These are phyloP conservation scores for Drosophila simulans DNA, from an alignment of 1,140 invertebrate species.

Conservation along the genomic window DNA sequence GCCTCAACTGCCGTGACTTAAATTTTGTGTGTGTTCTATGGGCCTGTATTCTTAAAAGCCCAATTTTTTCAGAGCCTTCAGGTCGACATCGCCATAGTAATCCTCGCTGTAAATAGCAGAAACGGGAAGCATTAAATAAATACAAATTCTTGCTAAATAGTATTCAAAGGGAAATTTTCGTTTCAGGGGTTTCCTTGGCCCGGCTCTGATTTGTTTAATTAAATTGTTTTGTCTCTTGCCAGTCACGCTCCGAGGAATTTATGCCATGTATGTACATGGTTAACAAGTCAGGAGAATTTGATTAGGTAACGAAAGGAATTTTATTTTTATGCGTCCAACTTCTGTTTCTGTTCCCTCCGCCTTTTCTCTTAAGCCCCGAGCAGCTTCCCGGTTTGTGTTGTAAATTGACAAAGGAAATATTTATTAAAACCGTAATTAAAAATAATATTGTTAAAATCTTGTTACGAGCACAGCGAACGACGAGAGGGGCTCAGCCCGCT, in stretches of 20 bases:
- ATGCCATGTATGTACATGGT: conserved; percentile 35
- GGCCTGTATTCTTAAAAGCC: conserved; percentile 87
- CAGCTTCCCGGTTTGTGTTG: conserved; percentile 33
- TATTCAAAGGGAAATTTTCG: conserved; percentile 36
- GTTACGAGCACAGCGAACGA: conserved; percentile 34
- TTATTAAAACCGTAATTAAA: conserved; percentile 80
- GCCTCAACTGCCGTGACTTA: conserved; percentile 37
- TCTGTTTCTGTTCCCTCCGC: conserved; percentile 19
- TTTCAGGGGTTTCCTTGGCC: conserved; percentile 41
- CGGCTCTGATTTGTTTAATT: conserved; percentile 76
- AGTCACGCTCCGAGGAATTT: conserved; percentile 52
- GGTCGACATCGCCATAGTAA: conserved; percentile 93
- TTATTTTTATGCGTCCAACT: conserved; percentile 30
- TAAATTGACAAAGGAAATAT: conserved; percentile 77
- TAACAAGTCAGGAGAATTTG: conserved; percentile 38
- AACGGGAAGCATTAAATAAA: conserved; percentile 64
- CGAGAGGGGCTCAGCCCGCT: conserved; percentile 11
- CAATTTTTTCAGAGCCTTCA: conserved; percentile 91
- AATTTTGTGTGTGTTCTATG: conserved; percentile 33
- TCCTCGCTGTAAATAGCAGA: conserved; percentile 89
- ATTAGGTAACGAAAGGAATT: conserved; percentile 39
- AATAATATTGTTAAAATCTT: conserved; percentile 76
- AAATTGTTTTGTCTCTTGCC: conserved; percentile 59
- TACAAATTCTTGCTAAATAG: conserved; percentile 60
- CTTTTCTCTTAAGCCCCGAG: background rate